Percentiles rank a stretch among this genome's conserved stretches.
Conservation (phyloP, 2,113 vertebrate genomes). For the Barbus barbus region DNA sequence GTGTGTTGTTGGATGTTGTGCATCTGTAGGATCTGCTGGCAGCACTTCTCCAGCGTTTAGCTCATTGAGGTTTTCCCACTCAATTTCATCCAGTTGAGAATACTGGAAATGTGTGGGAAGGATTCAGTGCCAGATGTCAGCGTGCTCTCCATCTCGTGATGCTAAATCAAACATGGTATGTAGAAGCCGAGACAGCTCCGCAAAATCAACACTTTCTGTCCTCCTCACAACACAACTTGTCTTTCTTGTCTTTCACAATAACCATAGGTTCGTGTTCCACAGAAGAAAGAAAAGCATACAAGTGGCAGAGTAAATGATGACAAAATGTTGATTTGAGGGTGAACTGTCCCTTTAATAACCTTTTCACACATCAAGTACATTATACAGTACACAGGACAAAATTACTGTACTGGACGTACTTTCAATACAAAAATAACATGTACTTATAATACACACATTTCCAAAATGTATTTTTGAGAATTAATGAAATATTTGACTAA, state of each 20-base stretch:
- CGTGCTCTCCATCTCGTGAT: background rate
- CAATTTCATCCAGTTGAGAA: conserved; percentile 47
- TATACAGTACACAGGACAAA: no score
- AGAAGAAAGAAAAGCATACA: background rate
- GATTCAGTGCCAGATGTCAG: conserved; percentile 23
- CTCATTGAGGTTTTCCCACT: conserved; percentile 49
- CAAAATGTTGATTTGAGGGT: background rate
- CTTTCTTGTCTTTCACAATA: background rate
- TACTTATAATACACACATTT: no score
- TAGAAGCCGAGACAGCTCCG: background rate
- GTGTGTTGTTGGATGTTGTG: no score
- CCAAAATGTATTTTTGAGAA: no score
- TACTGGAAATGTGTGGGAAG: conserved; percentile 43
- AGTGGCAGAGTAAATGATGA: background rate
- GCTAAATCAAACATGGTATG: background rate
- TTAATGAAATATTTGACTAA: no score
- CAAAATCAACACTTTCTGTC: background rate
- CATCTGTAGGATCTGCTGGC: background rate
- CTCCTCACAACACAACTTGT: background rate
- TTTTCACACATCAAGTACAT: no score
- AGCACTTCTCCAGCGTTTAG: conserved; percentile 32
- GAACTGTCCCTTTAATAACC: no score
- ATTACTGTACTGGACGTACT: no score
- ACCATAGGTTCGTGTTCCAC: background rate
- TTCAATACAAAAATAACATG: no score